These are phyloP conservation scores for Hyles lineata DNA, from an alignment of 2,888 invertebrate genomes.

Conservation along the genomic window DNA sequence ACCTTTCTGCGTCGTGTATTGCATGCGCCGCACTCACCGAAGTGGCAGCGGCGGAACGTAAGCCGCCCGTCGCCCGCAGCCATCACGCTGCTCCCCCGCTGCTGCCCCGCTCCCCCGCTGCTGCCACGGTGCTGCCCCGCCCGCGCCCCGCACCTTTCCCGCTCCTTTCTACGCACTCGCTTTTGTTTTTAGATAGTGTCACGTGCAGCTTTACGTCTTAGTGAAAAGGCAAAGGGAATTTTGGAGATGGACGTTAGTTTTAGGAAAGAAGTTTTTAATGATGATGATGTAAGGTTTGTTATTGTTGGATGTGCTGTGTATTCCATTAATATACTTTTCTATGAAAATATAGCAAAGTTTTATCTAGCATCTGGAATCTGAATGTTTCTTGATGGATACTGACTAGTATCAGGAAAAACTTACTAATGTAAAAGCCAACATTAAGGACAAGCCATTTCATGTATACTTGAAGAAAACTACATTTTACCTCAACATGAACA, in stretches of 20 bases:
- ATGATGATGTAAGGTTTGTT: neutral
- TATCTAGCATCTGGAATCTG: no score
- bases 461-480: no score
- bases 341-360: no score
- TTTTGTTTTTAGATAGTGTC: conserved; percentile 48
- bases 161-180: conserved; percentile 62
- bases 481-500: no score
- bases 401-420: no score
- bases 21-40: conserved; percentile 55
- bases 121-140: conserved; percentile 4
- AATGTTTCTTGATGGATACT: no score
- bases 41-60: conserved; percentile 80
- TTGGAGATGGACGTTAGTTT: neutral
- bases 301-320: neutral
- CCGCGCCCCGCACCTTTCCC: neutral
- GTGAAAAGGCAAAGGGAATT: conserved; percentile 4
- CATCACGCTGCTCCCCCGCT: conserved; percentile 61
- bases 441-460: no score
- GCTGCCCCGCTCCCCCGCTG: conserved; percentile 56
- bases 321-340: no score
- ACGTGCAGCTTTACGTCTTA: neutral
- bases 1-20: conserved; percentile 9
- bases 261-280: neutral
- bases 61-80: conserved; percentile 65
- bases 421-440: no score